These are phyloP conservation scores for Megastigmus dorsalis DNA, from an alignment of 2,888 invertebrate genomes.

Conservation along the genomic window DNA sequence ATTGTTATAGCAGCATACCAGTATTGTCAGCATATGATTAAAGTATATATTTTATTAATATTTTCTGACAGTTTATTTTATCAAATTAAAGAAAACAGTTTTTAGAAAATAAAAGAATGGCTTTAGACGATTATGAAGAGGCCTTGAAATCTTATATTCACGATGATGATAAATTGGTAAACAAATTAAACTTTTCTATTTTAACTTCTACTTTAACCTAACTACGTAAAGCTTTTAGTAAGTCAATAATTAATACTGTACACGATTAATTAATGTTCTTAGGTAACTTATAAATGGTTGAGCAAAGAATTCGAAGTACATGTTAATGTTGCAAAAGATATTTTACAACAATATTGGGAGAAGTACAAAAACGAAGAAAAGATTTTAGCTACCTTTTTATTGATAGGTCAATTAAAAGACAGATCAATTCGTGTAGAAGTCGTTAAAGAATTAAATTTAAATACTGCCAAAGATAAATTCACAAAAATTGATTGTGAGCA, in stretches of 20 bases:
- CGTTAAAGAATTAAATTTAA: constrained; percentile 68
- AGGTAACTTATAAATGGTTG: constrained; percentile 75
- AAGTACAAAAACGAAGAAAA: constrained; percentile 60
- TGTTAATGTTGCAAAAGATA: constrained; percentile 73
- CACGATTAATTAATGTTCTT: constrained; percentile 25
- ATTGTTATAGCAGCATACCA: too few species aligned
- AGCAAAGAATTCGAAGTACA: constrained; percentile 73
- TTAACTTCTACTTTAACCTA: not conserved
- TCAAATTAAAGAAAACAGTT: too few species aligned
- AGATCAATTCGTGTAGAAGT: constrained; percentile 69
- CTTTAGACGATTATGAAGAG: constrained; percentile 45
- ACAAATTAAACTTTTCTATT: not conserved
- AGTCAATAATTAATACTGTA: not conserved
- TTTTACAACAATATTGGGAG: constrained; percentile 69
- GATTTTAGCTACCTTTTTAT: constrained; percentile 67
- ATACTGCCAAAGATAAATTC: constrained; percentile 66
- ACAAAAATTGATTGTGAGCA: constrained; percentile 71
- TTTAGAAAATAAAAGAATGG: too few species aligned
- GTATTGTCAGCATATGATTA: too few species aligned
- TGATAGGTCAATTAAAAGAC: constrained; percentile 68
- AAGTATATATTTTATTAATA: too few species aligned
- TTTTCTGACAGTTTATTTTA: too few species aligned
- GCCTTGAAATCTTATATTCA: constrained; percentile 45
- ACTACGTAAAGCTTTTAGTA: not conserved
- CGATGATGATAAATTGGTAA: constrained; percentile 53